Conservation (phyloP, 2,797 vertebrate genomes). For the Rallus crepitans region DNA sequence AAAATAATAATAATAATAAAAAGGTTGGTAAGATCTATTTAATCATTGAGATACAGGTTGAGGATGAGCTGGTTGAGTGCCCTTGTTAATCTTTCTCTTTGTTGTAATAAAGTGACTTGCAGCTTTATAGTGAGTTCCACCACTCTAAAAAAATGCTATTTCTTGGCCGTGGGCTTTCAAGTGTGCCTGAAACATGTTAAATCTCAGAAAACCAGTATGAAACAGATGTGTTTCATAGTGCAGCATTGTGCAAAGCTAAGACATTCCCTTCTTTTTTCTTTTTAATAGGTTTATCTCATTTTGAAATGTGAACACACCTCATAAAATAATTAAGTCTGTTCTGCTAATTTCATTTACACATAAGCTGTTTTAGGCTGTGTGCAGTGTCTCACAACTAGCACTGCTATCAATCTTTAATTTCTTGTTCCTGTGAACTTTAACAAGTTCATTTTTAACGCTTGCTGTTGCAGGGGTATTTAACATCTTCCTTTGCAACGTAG, state of each 20-base stretch:
- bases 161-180: not conserved
- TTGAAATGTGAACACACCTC: not conserved
- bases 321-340: not conserved
- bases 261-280: rapidly evolving
- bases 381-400: not conserved
- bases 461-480: not conserved
- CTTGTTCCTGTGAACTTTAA: not conserved
- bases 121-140: not conserved
- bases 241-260: not conserved
- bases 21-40: not conserved
- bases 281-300: not conserved
- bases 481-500: not conserved
- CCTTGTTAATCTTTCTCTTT: not conserved
- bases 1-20: not conserved
- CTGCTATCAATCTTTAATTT: not conserved
- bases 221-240: not conserved
- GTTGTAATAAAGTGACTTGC: not conserved
- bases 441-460: not conserved
- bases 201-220: not conserved
- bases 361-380: not conserved
- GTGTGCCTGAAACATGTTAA: not conserved
- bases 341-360: not conserved
- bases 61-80: not conserved
- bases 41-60: not conserved
- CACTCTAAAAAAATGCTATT: not conserved